Evolutionary conservation across 2,888 invertebrate genomes (phyloP).

Genomic region (Phengaris alcon): DNA sequence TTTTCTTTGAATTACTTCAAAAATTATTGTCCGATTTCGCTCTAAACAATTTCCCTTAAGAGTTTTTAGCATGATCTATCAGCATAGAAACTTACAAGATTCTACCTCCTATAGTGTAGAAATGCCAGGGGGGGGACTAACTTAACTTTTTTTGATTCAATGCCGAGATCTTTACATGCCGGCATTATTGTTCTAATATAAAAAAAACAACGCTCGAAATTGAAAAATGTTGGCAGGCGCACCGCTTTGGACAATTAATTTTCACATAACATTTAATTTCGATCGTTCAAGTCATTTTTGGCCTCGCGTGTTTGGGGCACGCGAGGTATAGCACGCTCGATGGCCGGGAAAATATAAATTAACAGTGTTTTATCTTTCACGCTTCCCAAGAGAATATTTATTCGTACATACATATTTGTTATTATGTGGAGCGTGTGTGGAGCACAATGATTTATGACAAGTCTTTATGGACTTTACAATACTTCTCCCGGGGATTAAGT

Average conservation of each 20-base stretch:
- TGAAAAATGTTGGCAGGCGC: conserved; percentile 38
- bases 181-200: background rate
- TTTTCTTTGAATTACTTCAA: too few relatives aligned
- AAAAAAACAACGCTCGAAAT: conserved; percentile 34
- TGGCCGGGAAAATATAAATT: conserved; percentile 19
- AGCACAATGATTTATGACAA: background rate
- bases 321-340: conserved; percentile 11
- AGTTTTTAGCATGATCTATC: too few relatives aligned
- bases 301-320: conserved; percentile 39
- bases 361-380: conserved; percentile 14
- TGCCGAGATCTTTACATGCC: background rate
- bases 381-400: conserved; percentile 15
- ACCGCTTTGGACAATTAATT: conserved; percentile 42
- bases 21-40: too few relatives aligned
- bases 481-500: background rate
- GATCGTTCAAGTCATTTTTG: conserved; percentile 39
- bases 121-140: too few relatives aligned
- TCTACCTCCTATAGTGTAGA: too few relatives aligned
- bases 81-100: too few relatives aligned
- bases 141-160: too few relatives aligned
- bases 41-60: too few relatives aligned
- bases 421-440: conserved; percentile 5
- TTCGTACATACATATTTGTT: background rate
- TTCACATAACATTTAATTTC: conserved; percentile 45
- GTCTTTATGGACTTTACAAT: background rate